Conservation (phyloP, 1,140 invertebrate genomes). For the Trinorchestia longiramus region DNA sequence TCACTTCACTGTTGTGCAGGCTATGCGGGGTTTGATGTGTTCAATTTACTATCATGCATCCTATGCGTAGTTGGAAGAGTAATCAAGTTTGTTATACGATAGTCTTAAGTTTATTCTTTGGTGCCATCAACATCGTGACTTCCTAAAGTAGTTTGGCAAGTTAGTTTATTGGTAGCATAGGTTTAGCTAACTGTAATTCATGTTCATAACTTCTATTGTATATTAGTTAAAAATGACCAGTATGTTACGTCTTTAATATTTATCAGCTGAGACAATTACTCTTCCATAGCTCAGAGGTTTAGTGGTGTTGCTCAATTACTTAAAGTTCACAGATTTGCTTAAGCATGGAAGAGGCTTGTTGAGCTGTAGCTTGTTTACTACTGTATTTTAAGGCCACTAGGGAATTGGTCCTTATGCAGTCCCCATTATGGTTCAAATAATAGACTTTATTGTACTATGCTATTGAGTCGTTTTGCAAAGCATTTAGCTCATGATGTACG, state of each 20-base stretch:
- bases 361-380: not conserved
- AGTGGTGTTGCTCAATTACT: not conserved
- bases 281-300: not conserved
- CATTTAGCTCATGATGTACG: not conserved
- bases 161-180: not conserved
- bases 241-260: not conserved
- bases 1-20: not conserved
- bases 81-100: not conserved
- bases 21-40: not conserved
- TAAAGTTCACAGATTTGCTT: not conserved
- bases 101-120: not conserved
- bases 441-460: not conserved
- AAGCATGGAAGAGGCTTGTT: not conserved
- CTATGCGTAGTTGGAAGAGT: not conserved
- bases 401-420: not conserved
- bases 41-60: not conserved
- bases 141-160: not conserved
- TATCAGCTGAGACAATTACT: not conserved
- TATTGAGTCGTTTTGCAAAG: not conserved
- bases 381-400: not conserved
- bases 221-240: not conserved
- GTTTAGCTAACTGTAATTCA: not conserved
- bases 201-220: not conserved
- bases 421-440: not conserved
- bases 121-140: not conserved